phyloP scores from a whole-genome alignment of 2,113 vertebrate species.

The Paramormyrops kingsleyae region DNA sequence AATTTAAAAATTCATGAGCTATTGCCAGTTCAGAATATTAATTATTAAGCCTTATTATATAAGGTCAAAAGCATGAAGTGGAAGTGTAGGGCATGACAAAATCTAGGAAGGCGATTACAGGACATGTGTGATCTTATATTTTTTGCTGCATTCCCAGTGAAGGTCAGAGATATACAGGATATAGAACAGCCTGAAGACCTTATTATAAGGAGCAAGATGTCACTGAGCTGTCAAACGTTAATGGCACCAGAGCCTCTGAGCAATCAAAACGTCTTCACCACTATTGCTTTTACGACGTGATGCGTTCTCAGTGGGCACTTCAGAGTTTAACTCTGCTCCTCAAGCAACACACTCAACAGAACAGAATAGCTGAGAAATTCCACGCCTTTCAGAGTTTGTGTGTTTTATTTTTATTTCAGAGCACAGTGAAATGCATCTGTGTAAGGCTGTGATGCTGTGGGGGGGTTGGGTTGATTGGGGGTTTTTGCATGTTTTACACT shows the following conservation, averaged over 20 bases:
- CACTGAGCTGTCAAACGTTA: slow-evolving; percentile 20
- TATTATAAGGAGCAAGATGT: slow-evolving; percentile 37
- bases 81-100: neutral
- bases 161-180: slow-evolving; percentile 2
- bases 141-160: neutral
- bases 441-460: neutral
- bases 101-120: neutral
- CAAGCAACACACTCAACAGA: neutral
- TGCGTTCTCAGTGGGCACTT: slow-evolving; percentile 45
- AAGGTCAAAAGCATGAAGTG: neutral
- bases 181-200: slow-evolving; percentile 34
- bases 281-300: slow-evolving; percentile 40
- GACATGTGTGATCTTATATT: neutral
- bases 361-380: neutral
- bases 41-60: neutral
- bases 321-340: slow-evolving; percentile 36
- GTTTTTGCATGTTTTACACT: neutral
- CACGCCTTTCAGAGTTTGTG: neutral
- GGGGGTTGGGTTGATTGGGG: neutral
- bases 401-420: neutral
- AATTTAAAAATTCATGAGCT: slow-evolving; percentile 3
- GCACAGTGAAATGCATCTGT: neutral
- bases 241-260: slow-evolving; percentile 37
- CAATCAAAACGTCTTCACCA: slow-evolving; percentile 54
- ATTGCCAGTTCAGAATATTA: neutral